These are phyloP conservation scores for Chionomys nivalis DNA, from an alignment of 2,113 vertebrate species.

Conservation along the genomic window DNA sequence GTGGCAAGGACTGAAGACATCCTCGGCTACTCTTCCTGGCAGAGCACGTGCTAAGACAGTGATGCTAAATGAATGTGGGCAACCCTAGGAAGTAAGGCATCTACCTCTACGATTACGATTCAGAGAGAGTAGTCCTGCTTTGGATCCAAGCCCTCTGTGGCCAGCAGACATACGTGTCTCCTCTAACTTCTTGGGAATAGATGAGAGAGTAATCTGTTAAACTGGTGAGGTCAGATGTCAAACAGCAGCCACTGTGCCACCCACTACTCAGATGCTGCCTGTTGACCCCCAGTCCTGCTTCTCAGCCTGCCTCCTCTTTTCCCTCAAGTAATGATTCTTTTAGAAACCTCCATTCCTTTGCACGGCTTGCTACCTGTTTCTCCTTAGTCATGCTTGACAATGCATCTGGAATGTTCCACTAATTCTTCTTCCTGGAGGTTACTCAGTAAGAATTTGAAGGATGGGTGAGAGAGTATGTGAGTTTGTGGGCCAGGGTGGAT, in stretches of 20 bases:
- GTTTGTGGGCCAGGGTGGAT: too few relatives aligned
- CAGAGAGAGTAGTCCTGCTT: not conserved
- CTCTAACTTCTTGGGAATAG: not conserved
- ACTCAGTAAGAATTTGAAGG: not conserved
- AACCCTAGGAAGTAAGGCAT: not conserved
- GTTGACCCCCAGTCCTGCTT: not conserved
- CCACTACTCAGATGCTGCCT: not conserved
- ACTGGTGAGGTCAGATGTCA: not conserved
- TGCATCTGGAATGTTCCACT: not conserved
- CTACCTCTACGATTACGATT: not conserved
- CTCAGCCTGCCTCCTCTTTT: not conserved
- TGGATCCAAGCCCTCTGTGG: not conserved
- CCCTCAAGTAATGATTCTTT: not conserved
- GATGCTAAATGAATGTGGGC: not conserved
- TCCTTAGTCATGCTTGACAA: not conserved
- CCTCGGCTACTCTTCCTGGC: not conserved
- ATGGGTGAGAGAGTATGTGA: not conserved
- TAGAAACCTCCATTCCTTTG: not conserved
- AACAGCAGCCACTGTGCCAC: fast-evolving
- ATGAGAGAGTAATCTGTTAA: too few relatives aligned
- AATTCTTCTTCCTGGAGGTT: not conserved
- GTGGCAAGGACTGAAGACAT: not conserved
- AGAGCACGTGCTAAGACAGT: not conserved
- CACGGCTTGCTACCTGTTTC: not conserved
- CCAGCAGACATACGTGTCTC: not conserved